Evolutionary conservation across 2,113 vertebrate genomes (phyloP).

Genomic region (Canis aureus): DNA sequence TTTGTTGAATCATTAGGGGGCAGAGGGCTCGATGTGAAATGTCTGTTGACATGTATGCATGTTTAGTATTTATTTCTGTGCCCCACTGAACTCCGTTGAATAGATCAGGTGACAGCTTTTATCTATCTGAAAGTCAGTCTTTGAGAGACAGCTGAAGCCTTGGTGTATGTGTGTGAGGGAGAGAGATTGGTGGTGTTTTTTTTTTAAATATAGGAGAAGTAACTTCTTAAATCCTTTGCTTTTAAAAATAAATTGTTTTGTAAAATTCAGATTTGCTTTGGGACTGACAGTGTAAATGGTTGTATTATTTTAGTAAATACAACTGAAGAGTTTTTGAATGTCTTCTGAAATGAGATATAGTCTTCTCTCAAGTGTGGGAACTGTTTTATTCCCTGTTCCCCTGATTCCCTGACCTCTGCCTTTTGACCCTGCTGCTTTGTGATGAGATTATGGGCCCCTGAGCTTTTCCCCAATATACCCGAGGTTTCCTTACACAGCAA

Average conservation of each 20-base stretch:
- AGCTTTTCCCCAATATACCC: not conserved
- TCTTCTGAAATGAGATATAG: constrained; percentile 21
- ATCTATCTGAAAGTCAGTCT: constrained; percentile 43
- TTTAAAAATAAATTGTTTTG: constrained; percentile 9
- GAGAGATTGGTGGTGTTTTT: not conserved
- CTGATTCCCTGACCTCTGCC: constrained; percentile 54
- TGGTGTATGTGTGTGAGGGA: not conserved
- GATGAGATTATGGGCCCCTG: constrained; percentile 56
- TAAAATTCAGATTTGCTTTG: constrained; percentile 53
- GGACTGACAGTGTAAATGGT: not conserved
- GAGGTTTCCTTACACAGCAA: constrained; percentile 36
- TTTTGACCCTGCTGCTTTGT: constrained; percentile 56
- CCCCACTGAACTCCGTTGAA: constrained; percentile 61
- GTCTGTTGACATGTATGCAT: constrained; percentile 63
- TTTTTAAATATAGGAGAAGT: not conserved
- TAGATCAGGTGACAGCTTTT: constrained; percentile 60
- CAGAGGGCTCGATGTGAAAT: constrained; percentile 56
- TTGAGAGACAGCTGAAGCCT: constrained; percentile 8
- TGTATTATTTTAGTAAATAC: constrained; percentile 41
- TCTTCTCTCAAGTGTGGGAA: constrained; percentile 57
- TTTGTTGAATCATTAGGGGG: not conserved
- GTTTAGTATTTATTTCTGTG: constrained; percentile 67
- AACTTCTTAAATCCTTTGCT: constrained; percentile 48
- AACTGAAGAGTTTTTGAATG: not conserved
- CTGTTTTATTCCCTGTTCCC: not conserved